Base-by-base conservation (phyloP, 2,113 vertebrate genomes). In the Nanorana parkeri region DNA sequence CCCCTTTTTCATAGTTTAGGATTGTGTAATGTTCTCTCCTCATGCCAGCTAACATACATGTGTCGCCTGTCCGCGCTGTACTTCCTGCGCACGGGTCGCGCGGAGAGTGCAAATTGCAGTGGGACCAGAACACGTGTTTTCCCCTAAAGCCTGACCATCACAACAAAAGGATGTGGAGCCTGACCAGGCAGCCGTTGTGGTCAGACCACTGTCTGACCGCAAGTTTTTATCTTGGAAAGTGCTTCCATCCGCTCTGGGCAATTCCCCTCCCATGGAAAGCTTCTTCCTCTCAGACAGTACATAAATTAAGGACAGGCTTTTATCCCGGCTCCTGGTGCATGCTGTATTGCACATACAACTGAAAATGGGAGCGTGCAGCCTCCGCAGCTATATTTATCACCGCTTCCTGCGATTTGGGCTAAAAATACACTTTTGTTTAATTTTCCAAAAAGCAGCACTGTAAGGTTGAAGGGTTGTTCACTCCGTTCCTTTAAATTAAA, bases 381-480 rank as follows among this genome's bases (percentile, higher is more conserved):
- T 83, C 24, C 77, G 84, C 47, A 32, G 61, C 60, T 83, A 52
- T 85, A 61, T 87, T 86, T 89, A 84, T 68, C 52, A 80, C 86
- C n/a, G 58, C 84, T 88, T 91, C 87, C 68, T 61, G 83, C 63
- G 79, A 86, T 78, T 71, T 2, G 10, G 83, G 83, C 84, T 87
- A 84, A 81, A 85, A 91, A 91, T 92, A 91, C 86, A 90, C 80
- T 2, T 28, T 29, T 74, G 1, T 23, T 67, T 21, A 84, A 87
- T 76, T 86, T 60, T 58, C 63, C 54, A 75, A 63, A 13, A 15
- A 11, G 41, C 41, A 11, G 8, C 6, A 47, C 41, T 15, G 3
- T 13, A 47, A 11, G 41, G 6, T 10, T 13, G 3, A 47, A 2
- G 13, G 41, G 11, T 13, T 6, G 3, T 47, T 47, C 32, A 36